Percentiles rank a stretch among this genome's conserved stretches.
phyloP scores from a whole-genome alignment of 1,140 invertebrate species.

The Drosophila melanica region DNA sequence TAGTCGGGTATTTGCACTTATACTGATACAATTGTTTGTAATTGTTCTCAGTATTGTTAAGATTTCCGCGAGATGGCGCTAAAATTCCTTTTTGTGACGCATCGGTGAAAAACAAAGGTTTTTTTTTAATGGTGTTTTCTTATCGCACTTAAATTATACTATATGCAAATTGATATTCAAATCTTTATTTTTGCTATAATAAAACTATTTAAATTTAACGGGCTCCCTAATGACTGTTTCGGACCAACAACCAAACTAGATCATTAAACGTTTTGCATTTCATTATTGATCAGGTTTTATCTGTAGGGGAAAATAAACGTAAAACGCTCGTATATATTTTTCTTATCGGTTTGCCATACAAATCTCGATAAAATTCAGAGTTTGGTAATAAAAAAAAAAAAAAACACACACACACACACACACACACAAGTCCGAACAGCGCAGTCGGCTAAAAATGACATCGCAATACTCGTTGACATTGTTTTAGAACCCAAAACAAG shows the following conservation, averaged over 20 bases:
- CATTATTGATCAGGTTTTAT: constrained; percentile 36
- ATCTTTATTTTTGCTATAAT: neutral
- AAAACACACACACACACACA: too few relatives aligned
- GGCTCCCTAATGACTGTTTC: constrained; percentile 7
- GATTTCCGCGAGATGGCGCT: constrained; percentile 1
- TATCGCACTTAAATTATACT: neutral
- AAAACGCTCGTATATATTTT: neutral
- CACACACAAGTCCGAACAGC: too few relatives aligned
- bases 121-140: too few relatives aligned
- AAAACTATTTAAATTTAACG: constrained; percentile 4
- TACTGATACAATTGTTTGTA: neutral
- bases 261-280: constrained; percentile 36
- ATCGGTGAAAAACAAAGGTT: neutral
- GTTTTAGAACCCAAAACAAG: too few relatives aligned
- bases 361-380: too few relatives aligned
- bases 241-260: constrained; percentile 31
- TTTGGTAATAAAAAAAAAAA: too few relatives aligned
- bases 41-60: constrained; percentile 17
- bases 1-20: neutral
- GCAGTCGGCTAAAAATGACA: too few relatives aligned
- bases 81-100: neutral
- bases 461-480: too few relatives aligned
- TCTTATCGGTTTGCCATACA: too few relatives aligned
- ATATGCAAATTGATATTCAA: neutral
- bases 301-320: neutral